phyloP scores from a whole-genome alignment of 2,888 invertebrate species.

The Keiferia lycopersicella region DNA sequence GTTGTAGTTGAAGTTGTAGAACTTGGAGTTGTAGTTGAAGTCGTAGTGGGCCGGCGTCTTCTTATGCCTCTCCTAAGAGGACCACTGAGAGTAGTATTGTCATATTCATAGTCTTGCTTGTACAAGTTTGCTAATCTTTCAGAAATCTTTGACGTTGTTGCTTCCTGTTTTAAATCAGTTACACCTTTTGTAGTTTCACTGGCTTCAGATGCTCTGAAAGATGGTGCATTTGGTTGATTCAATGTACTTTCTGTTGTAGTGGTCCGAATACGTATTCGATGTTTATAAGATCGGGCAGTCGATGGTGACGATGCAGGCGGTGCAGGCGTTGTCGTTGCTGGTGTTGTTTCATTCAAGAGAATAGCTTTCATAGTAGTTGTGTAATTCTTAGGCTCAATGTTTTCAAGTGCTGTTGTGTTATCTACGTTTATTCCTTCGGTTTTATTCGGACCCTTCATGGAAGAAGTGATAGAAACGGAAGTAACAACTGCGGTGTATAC shows the following conservation, averaged over 20 bases:
- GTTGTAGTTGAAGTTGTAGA: conserved; percentile 41
- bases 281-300: conserved; percentile 52
- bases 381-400: conserved; percentile 40
- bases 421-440: conserved; percentile 58
- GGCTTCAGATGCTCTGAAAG: conserved; percentile 51
- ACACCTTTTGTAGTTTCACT: conserved; percentile 50
- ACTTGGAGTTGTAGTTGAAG: conserved; percentile 47
- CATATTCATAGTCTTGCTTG: conserved; percentile 50
- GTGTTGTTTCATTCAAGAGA: conserved; percentile 48
- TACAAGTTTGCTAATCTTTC: conserved; percentile 58
- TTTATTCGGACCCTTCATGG: conserved; percentile 73
- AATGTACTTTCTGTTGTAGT: conserved; percentile 64
- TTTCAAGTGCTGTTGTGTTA: conserved; percentile 46
- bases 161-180: conserved; percentile 43
- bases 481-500: conserved; percentile 78
- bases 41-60: conserved; percentile 73
- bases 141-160: conserved; percentile 53
- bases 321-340: conserved; percentile 40
- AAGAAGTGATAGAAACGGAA: conserved; percentile 77
- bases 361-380: conserved; percentile 45
- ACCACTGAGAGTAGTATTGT: conserved; percentile 48
- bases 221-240: conserved; percentile 43
- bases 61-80: conserved; percentile 48
- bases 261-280: conserved; percentile 68
- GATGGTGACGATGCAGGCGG: conserved; percentile 35